Base-by-base conservation (phyloP, 2,797 vertebrate species). In the Parauchenoglanis punctatus region DNA sequence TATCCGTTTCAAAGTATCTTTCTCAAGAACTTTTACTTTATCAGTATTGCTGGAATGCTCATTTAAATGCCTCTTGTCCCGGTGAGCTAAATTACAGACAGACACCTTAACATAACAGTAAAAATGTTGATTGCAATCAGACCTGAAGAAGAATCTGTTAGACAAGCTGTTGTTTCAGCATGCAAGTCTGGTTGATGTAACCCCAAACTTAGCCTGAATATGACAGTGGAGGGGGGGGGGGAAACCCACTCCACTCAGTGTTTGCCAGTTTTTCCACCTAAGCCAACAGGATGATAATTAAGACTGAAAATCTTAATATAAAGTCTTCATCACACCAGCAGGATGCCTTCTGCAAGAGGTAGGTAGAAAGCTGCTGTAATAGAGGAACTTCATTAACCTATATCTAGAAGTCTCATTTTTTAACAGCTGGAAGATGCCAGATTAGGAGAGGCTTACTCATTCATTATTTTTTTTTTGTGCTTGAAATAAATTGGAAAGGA, bases 71-170 rank as follows among this genome's bases (percentile, higher is more conserved):
- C 12, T 81, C 49, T 83, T 28, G 65, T 86, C 78, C 25, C 68
- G 80, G 84, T 82, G 87, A 85, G 84, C 84, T 76, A 85, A 88
- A 88, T 86, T 85, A 73, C 87, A 85, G 58, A 58, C 76, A 73
- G 83, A 49, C 68, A 35, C 46, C 59, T 7, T 88, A 86, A 85
- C 68, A 76, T 83, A 88, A 83, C 67, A 56, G 58, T 31, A 82
- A 67, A 7, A 82, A 88, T 68, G 17, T 63, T 88, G 87, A 88
- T 88, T 88, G 87, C 87, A 88, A 88, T 88, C 84, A 88, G 87
- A 86, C 70, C 49, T 85, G 58, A 67, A 75, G 25, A 81, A 88
- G 49, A 88, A 85, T 88, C 87, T 82, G 77, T 87, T 61, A 80
- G 65, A 49, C 75, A 80, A 67, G 17, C 76, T 81, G 87, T 54